These are phyloP conservation scores for Lordiphosa andalusiaca DNA, from an alignment of 2,888 invertebrate species.

Conservation along the genomic window DNA sequence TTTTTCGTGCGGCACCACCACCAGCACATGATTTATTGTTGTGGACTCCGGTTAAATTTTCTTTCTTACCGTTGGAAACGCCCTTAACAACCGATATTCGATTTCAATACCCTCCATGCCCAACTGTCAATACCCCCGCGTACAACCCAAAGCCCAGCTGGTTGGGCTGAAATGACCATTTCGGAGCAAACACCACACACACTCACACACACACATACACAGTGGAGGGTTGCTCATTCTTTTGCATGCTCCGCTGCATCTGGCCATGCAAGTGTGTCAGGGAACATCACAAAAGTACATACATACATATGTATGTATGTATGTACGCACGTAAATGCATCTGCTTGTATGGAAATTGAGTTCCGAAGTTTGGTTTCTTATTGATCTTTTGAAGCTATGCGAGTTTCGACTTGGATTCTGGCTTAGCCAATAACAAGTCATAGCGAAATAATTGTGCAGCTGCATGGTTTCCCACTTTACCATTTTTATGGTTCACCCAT, in stretches of 20 bases:
- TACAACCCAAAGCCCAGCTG: constrained; percentile 19
- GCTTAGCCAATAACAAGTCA: constrained; percentile 13
- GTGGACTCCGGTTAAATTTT: constrained; percentile 16
- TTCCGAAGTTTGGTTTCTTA: background rate
- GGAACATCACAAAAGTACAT: background rate
- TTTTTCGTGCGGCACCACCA: constrained; percentile 10
- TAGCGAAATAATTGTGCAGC: constrained; percentile 21
- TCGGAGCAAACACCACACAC: constrained; percentile 10
- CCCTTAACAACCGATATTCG: constrained; percentile 67
- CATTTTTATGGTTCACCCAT: constrained; percentile 18
- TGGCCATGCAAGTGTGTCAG: background rate
- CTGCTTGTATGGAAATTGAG: background rate
- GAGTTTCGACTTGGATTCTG: constrained; percentile 1
- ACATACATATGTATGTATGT: background rate
- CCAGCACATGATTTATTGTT: constrained; percentile 22
- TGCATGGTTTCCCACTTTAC: constrained; percentile 35
- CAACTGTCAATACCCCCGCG: constrained; percentile 20
- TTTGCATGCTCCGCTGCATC: too few relatives aligned
- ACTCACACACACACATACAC: constrained; percentile 1
- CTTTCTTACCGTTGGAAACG: constrained; percentile 35
- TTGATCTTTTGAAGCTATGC: background rate
- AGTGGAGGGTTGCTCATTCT: background rate
- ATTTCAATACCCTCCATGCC: constrained; percentile 34
- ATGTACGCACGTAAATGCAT: background rate
- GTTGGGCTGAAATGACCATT: constrained; percentile 15